phyloP scores from a whole-genome alignment of 2,797 vertebrate species.

The Dromococcyx pavoninus region DNA sequence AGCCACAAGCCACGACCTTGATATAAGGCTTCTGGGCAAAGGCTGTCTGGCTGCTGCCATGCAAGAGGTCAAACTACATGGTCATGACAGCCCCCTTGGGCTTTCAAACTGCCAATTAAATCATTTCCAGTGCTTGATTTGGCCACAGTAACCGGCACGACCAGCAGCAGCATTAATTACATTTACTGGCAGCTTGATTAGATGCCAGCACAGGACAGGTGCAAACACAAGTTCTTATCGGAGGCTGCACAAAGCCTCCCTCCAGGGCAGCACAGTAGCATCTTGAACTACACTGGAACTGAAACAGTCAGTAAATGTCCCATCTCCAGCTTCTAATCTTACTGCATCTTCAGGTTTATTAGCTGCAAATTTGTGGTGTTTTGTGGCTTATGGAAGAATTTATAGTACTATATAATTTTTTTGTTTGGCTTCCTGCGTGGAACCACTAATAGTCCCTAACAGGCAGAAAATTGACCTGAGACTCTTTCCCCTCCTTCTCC shows the following conservation, averaged over 20 bases:
- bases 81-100: background rate
- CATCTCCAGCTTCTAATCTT: conserved; percentile 60
- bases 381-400: conserved; percentile 75
- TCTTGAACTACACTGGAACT: background rate
- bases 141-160: background rate
- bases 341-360: conserved; percentile 72
- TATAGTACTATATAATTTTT: conserved; percentile 74
- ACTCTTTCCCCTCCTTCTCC: conserved; percentile 35
- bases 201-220: background rate
- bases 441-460: conserved; percentile 75
- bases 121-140: conserved; percentile 11
- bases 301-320: conserved; percentile 26
- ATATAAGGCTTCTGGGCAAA: background rate
- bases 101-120: conserved; percentile 41
- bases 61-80: background rate
- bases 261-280: background rate
- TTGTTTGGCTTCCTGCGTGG: conserved; percentile 65
- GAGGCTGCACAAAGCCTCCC: background rate
- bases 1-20: background rate
- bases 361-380: conserved; percentile 74
- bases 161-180: background rate
- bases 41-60: background rate
- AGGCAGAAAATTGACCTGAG: conserved; percentile 73
- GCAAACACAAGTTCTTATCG: background rate
- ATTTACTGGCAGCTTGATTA: background rate